Percentiles rank a stretch among this genome's conserved stretches.
Conservation (phyloP, 2,113 vertebrate genomes). For the Elephantulus edwardii region DNA sequence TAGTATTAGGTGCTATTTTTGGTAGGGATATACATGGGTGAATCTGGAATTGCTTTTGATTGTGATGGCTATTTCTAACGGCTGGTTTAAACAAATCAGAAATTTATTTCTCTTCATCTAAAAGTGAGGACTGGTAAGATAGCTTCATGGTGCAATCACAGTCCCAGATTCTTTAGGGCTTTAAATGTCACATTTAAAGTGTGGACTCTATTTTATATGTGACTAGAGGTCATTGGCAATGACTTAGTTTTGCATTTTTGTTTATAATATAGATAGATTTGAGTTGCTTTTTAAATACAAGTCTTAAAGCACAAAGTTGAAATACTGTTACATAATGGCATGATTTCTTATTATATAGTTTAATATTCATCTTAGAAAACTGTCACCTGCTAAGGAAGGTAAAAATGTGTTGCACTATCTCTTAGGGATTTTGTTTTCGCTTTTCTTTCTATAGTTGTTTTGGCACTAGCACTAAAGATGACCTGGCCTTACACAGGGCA, state of each 20-base stretch:
- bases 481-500: background rate
- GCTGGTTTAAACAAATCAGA: background rate
- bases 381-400: background rate
- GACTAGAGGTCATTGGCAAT: background rate
- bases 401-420: background rate
- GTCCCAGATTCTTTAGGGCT: background rate
- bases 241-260: background rate
- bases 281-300: background rate
- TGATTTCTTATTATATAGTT: conserved; percentile 20
- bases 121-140: background rate
- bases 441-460: background rate
- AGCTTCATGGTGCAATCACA: background rate
- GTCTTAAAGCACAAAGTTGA: background rate
- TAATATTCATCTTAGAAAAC: background rate
- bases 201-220: background rate
- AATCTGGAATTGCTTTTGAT: background rate
- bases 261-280: conserved; percentile 9
- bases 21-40: background rate
- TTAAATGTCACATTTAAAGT: background rate
- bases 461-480: background rate
- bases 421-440: background rate
- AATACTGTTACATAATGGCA: background rate
- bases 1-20: background rate
- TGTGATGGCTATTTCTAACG: background rate
- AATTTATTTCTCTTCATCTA: background rate